A percentile compares a stretch with the other conserved stretches of the same genome.
Evolutionary conservation across 2,888 invertebrate species (phyloP).

Genomic region (Aspidiotus rigidus): DNA sequence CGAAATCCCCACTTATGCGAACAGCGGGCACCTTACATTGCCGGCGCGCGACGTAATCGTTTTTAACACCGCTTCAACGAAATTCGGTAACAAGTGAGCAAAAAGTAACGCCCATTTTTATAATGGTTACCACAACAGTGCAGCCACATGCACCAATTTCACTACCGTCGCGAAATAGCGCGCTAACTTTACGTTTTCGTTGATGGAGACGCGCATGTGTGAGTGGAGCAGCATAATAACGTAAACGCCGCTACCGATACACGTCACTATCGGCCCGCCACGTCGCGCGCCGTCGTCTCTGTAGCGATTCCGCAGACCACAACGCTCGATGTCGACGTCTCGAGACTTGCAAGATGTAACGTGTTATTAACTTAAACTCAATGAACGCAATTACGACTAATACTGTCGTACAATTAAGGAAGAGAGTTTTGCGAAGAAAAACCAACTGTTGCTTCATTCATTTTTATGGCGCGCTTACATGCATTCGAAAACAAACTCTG

Average conservation of each 20-base stretch:
- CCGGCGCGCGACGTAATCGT: not conserved
- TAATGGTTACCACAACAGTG: slow-evolving; percentile 31
- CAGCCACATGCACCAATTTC: slow-evolving; percentile 18
- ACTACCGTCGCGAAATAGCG: not conserved
- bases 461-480: slow-evolving; percentile 19
- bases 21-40: slow-evolving; percentile 14
- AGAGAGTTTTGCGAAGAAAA: slow-evolving; percentile 32
- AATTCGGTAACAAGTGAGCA: slow-evolving; percentile 28
- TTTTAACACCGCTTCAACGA: not conserved
- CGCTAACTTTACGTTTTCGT: too few relatives aligned
- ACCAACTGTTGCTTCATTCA: slow-evolving; percentile 36
- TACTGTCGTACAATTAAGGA: slow-evolving; percentile 33
- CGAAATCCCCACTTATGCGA: not conserved
- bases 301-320: not conserved
- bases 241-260: not conserved
- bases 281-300: not conserved
- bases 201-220: too few relatives aligned
- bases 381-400: slow-evolving; percentile 31
- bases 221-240: too few relatives aligned
- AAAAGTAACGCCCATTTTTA: slow-evolving; percentile 32
- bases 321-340: not conserved
- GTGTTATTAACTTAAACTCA: slow-evolving; percentile 15
- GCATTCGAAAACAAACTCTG: too few relatives aligned
- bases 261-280: not conserved
- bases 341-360: not conserved